Percentiles rank a stretch among this genome's conserved stretches.
Conservation (phyloP, 1,140 invertebrate species). For the Pollicipes pollicipes region DNA sequence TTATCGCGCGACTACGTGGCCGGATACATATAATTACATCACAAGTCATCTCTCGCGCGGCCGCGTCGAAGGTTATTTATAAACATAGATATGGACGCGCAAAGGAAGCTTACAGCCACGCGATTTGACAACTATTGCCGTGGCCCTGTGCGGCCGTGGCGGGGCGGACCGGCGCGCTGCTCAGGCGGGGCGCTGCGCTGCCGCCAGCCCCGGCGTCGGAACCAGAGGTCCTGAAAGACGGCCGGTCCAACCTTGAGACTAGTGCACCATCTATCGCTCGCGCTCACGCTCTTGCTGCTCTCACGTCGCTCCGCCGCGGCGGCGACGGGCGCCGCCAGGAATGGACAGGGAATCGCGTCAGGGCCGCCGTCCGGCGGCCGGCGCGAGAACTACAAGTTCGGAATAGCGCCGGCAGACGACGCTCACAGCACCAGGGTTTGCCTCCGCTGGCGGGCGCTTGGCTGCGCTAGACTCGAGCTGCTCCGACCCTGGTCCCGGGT, state of each 20-base stretch:
- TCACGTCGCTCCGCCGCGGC: no score
- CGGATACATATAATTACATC: neutral
- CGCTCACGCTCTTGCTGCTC: no score
- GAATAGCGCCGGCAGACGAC: neutral
- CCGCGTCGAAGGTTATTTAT: neutral
- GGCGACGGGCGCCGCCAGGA: neutral
- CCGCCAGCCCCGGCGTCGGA: no score
- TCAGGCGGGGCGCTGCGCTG: no score
- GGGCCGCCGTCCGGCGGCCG: no score
- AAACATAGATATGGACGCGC: neutral
- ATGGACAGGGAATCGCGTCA: no score
- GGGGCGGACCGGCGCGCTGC: no score
- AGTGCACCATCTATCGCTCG: no score
- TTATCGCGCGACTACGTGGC: neutral
- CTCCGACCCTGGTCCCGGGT: slow-evolving; percentile 35
- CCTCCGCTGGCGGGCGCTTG: neutral
- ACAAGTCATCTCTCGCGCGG: neutral
- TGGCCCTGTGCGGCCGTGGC: neutral
- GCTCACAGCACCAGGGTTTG: neutral
- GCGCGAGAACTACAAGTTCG: neutral
- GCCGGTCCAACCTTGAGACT: neutral
- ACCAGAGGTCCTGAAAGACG: neutral
- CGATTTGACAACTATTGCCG: neutral
- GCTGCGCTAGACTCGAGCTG: slow-evolving; percentile 13
- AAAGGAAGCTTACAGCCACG: neutral